Percentiles rank a stretch among this genome's conserved stretches.
These are phyloP conservation scores for Liposcelis brunnea DNA, from an alignment of 2,888 invertebrate species.

Conservation along the genomic window DNA sequence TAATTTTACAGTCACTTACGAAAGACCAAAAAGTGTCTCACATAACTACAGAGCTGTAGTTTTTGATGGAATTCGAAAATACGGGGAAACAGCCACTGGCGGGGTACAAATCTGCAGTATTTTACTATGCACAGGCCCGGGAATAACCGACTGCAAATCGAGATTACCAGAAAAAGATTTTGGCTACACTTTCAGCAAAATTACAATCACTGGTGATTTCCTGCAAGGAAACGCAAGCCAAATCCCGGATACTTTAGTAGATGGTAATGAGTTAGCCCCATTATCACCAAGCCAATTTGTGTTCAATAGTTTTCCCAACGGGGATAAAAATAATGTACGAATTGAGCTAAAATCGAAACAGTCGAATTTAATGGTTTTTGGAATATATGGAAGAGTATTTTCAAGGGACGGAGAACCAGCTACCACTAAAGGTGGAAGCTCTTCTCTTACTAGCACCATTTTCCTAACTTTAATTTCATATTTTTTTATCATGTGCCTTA, in stretches of 20 bases:
- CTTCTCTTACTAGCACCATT: too few species aligned
- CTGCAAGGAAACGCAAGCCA: conserved; percentile 7
- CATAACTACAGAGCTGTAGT: conserved; percentile 31
- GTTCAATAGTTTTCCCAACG: conserved; percentile 19
- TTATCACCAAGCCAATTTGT: conserved; percentile 25
- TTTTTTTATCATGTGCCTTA: too few species aligned
- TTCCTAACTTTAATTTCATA: too few species aligned
- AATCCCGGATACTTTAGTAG: conserved; percentile 29
- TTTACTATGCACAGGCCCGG: conserved; percentile 29
- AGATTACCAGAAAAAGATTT: background rate
- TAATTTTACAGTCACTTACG: background rate
- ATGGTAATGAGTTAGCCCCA: conserved; percentile 31
- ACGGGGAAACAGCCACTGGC: conserved; percentile 20
- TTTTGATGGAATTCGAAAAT: conserved; percentile 34
- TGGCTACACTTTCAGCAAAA: too few species aligned
- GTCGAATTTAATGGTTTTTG: conserved; percentile 31
- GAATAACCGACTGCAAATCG: background rate
- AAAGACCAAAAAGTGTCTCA: background rate
- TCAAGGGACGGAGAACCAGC: conserved; percentile 25
- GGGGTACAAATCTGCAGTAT: conserved; percentile 35
- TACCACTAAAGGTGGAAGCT: too few species aligned
- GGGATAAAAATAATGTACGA: conserved; percentile 16
- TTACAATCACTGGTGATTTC: too few species aligned
- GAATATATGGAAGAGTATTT: conserved; percentile 35
- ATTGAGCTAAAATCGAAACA: conserved; percentile 26